Conservation (phyloP, 2,888 invertebrate species). For the Sepiola atlantica region DNA sequence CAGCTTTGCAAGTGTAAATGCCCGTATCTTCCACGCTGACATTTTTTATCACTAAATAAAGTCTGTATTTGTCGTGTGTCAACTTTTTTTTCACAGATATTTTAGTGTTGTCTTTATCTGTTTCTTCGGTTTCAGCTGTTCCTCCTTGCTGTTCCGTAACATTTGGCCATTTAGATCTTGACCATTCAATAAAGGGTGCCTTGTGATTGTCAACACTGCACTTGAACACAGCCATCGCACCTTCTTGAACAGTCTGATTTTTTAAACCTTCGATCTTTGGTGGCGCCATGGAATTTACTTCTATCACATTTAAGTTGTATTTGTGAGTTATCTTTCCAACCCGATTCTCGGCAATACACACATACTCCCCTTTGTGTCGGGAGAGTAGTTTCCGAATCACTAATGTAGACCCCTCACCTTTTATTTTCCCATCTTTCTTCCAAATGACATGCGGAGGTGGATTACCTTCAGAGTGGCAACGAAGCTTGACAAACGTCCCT, state of each 20-base stretch:
- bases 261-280: not conserved
- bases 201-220: not conserved
- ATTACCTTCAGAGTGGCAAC: not conserved
- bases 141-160: too few species aligned
- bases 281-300: not conserved
- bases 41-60: constrained; percentile 36
- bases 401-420: not conserved
- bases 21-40: not conserved
- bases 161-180: not conserved
- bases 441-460: not conserved
- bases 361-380: not conserved
- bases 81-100: not conserved
- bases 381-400: not conserved
- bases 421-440: not conserved
- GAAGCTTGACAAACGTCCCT: not conserved
- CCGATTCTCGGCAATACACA: not conserved
- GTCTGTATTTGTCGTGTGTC: not conserved
- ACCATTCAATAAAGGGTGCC: not conserved
- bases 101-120: not conserved
- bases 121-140: not conserved
- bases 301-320: constrained; percentile 22
- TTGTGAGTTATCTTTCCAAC: not conserved
- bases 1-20: not conserved
- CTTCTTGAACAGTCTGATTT: not conserved
- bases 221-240: not conserved